Base-by-base conservation (phyloP, 2,888 invertebrate genomes). In the Epirrita christyi region DNA sequence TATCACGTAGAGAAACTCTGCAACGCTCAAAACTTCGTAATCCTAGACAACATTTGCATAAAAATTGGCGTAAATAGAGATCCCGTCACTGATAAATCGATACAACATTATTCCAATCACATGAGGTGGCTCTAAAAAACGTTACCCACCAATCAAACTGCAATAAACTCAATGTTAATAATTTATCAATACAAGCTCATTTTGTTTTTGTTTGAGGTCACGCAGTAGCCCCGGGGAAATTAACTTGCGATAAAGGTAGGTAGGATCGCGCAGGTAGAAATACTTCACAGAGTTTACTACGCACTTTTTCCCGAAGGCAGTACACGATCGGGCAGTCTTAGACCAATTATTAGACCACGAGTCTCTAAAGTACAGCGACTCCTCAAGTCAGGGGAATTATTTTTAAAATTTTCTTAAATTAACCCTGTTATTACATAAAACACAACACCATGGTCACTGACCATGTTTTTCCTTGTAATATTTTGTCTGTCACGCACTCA, bases 181-280 rank as follows among this genome's bases (percentile, higher is more conserved):
- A 80, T 79, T 78, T 73, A 72, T 72, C 71, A 78, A 75, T 76
- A 72, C 75, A 71, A 70, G 63, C 58, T 62, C 59, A 63, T 68
- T 71, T 68, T 66, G 41, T 27, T 71, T 73, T 78, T 78, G 80
- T 84, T 84, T 81, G 81, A 72, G 83, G 81, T 78, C 82, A 75
- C 76, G 72, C 68, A 70, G 71, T 28, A 63, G 58, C 86, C 78
- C 86, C 59, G 64, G 86, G 86, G 85, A 86, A 87, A 88, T 86
- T 83, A 82, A 71, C 74, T 66, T 67, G 65, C 70, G 71, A 78
- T 75, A 68, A 4, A 21, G 21, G 21, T 21, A 21, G 21, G 21
- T 71, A 75, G 80, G 75, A 76, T 72, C 63, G 72, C 67, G 70
- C 56, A 66, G 75, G 72, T 71, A 66, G 62, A 73, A 75, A 79